Evolutionary conservation across 2,113 vertebrate genomes (phyloP), one percentile per base, ranked within the genome.

Genomic region (Artemisiospiza belli): DNA sequence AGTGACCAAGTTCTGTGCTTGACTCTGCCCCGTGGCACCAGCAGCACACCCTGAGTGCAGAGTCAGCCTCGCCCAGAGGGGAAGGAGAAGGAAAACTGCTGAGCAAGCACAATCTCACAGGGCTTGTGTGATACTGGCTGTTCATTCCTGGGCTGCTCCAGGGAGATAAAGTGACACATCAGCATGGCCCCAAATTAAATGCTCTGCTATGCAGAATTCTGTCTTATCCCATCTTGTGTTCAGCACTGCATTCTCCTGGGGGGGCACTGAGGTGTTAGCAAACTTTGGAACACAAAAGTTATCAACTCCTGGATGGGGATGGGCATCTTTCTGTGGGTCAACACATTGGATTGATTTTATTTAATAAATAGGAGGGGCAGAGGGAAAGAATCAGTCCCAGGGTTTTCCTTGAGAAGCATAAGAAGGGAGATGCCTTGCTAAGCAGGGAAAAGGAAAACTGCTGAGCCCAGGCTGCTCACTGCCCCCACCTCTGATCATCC

Each of bases 71-170:
- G 3, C 44, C 5, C 6, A 49, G 33, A 73, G 25, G 41, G 61
- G 52, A 91, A 91, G 79, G 57, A 78, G 81, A 89, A 96, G 89
- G 52, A 70, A 59, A 47, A 61, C 20, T 49, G 88, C 78, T 88
- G 94, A 94, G 31, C 10, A 27, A 57, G 59, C 82, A 69, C 41
- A 76, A 30, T 11, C 6, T 54, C 33, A 14, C n/a, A 80, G 23
- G 20, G 12, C 5, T 79, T 0, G 0, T 17, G 41, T 61, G 75
- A 11, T 15, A 11, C 37, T 51, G 31, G n/a, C 37, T 64, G 30
- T 54, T 62, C n/a, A 33, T 33, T 47, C 30, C n/a, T 27, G 66
- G 51, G 7, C 14, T 85, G 62, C 10, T 33, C 37, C 51, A 58
- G 61, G 28, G 22, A 72, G 52, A n/a, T 33, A 46, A 61, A 14